Evolutionary conservation across 2,113 vertebrate species (phyloP).

Genomic region (Pontoporia blainvillei): DNA sequence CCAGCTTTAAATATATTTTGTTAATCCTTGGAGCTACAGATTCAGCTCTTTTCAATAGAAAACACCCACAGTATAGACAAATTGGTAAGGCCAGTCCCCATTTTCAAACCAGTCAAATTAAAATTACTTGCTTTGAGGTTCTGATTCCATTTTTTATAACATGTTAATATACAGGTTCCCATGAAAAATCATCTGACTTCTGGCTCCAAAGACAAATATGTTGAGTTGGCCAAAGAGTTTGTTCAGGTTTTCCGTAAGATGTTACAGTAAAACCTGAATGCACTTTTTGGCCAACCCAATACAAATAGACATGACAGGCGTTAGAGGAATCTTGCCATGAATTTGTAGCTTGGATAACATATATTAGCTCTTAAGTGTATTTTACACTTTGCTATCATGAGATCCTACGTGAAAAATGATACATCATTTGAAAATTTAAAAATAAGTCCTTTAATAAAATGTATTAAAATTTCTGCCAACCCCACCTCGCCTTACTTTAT

Average conservation of each 20-base stretch:
- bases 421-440: not conserved
- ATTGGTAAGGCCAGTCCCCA: not conserved
- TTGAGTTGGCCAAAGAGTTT: no score
- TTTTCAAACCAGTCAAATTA: not conserved
- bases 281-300: no score
- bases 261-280: no score
- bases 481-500: not conserved
- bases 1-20: not conserved
- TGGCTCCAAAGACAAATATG: not conserved
- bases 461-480: not conserved
- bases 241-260: no score
- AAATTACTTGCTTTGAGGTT: not conserved
- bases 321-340: not conserved
- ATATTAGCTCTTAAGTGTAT: not conserved
- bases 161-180: not conserved
- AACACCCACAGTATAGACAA: not conserved
- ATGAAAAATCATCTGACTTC: not conserved
- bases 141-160: not conserved
- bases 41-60: not conserved
- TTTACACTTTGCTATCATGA: not conserved
- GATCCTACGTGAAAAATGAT: not conserved
- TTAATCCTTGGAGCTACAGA: not conserved
- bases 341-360: not conserved
- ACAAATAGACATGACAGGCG: not conserved
- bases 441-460: not conserved